Evolutionary conservation across 2,888 invertebrate genomes (phyloP), one percentile per base, ranked within the genome.

Genomic region (Andrena camellia): DNA sequence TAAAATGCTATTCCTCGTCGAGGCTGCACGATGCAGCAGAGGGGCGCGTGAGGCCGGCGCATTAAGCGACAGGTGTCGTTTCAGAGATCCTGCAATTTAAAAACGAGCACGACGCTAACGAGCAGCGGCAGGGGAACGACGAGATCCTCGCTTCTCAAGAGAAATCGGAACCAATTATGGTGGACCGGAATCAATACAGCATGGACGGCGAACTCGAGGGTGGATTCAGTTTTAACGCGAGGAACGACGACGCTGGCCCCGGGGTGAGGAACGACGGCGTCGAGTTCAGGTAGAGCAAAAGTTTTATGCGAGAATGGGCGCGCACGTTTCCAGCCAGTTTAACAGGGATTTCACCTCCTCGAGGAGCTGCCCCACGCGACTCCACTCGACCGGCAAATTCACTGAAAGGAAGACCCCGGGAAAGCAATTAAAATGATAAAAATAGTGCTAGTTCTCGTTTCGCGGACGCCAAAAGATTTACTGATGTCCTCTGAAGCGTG

Each of bases 1-100:
- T 94, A 95, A 64, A 4, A 66, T 20, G 17, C 17, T 68, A 67
- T 3, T 13, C 57, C 33, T 6, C 33, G 7, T 13, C 3, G 26
- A 2, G 31, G n/a, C 48, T 48, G 13, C n/a, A 20, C 3, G 4
- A 5, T 3, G 29, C 3, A 10, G 20, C 42, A 6, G 42, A n/a
- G 10, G 57, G 13, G 23, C 0, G 10, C 2, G 0, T 20, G 8
- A 20, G 54, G 7, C 42, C 8, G 7, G n/a, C 35, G 33, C 23
- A 52, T 33, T 8, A 33, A 66, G 63, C 72, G 73, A 60, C 68
- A 52, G 64, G 54, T 71, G 57, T 72, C 63, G 62, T 91, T 89
- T 76, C 88, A 93, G 93, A 93, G 87, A 91, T 93, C 64, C 87
- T 93, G 33, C 92, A 93, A 76, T 93, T 93, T 86, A 93, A 92